Evolutionary conservation across 2,797 vertebrate species (phyloP).

Genomic region (Buceros bicornis): DNA sequence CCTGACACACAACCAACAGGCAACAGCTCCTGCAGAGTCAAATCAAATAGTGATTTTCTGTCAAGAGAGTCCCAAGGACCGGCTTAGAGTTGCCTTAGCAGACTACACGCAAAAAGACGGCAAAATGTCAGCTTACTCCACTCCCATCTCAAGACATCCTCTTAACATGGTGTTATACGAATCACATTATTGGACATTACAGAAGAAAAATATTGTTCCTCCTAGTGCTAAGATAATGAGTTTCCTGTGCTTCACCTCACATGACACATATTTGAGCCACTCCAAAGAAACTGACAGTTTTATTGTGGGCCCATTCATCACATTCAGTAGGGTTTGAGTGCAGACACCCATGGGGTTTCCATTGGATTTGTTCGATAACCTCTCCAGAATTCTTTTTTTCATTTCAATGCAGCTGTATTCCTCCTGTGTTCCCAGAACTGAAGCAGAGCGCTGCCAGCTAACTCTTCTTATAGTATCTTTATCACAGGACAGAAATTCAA

Average conservation of each 20-base stretch:
- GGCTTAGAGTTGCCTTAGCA: background rate
- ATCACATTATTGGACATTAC: background rate
- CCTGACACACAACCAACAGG: background rate
- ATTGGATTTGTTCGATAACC: background rate
- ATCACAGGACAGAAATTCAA: background rate
- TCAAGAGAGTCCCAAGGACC: background rate
- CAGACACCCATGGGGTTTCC: background rate
- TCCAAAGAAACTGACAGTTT: background rate
- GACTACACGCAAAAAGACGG: background rate
- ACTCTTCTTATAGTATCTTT: background rate
- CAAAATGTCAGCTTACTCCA: background rate
- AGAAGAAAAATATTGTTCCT: conserved; percentile 10
- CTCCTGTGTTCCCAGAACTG: background rate
- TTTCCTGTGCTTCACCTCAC: conserved; percentile 14
- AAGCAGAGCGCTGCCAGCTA: background rate
- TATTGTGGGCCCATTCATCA: background rate
- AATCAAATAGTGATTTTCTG: conserved; percentile 27
- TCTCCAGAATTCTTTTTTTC: background rate
- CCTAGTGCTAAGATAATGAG: background rate
- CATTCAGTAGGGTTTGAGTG: background rate
- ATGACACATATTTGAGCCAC: background rate
- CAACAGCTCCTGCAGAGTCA: background rate
- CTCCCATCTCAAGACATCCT: background rate
- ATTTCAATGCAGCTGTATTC: background rate
- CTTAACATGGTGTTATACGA: background rate